Conservation (phyloP, 1,140 invertebrate species). For the Ptiloglossa arizonensis region DNA sequence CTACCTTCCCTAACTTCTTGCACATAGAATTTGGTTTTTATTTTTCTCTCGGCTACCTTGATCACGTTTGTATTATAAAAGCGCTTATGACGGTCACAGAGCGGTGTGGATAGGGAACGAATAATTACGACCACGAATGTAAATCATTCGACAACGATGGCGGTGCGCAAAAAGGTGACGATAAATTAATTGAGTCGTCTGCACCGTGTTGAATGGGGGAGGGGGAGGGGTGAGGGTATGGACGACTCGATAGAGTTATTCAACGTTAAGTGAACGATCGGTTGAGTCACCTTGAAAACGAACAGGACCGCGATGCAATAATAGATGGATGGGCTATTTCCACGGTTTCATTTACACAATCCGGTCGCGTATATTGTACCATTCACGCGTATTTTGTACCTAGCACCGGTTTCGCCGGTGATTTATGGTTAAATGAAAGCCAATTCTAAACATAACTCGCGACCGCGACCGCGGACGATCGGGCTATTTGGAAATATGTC, state of each 20-base stretch:
- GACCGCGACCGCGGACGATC: neutral
- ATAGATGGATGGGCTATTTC: slow-evolving; percentile 1
- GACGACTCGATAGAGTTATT: slow-evolving; percentile 19
- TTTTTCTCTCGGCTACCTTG: too few species aligned
- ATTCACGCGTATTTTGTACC: neutral
- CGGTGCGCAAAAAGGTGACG: neutral
- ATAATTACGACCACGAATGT: neutral
- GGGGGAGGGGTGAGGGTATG: too few species aligned
- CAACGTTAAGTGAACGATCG: slow-evolving; percentile 10
- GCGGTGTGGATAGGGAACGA: too few species aligned
- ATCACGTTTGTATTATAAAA: too few species aligned
- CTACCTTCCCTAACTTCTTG: too few species aligned
- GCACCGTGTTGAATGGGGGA: neutral
- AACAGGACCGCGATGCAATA: neutral
- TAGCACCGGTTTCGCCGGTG: slow-evolving; percentile 9
- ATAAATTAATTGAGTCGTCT: slow-evolving; percentile 16
- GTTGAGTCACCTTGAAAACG: slow-evolving; percentile 21
- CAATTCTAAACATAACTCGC: slow-evolving; percentile 41
- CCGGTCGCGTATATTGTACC: neutral
- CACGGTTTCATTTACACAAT: slow-evolving; percentile 9
- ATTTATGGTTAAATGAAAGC: slow-evolving; percentile 39
- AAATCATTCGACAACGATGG: neutral
- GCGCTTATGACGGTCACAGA: too few species aligned
- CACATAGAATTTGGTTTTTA: too few species aligned
- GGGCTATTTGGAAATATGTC: slow-evolving; percentile 10